These are phyloP conservation scores for Hylaea fasciaria DNA, from an alignment of 2,888 invertebrate species.

Conservation along the genomic window DNA sequence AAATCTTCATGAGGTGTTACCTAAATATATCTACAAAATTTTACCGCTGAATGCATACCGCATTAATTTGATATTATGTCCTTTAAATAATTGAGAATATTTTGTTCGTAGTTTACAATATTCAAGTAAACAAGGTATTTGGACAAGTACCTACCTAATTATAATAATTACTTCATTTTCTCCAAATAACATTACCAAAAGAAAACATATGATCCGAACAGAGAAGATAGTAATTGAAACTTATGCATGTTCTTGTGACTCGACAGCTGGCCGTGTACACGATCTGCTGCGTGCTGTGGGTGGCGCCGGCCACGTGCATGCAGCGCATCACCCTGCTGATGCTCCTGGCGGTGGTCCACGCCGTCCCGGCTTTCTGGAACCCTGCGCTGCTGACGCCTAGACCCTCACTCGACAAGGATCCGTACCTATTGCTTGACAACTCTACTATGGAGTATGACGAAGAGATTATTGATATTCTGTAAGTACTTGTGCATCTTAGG, in stretches of 20 bases:
- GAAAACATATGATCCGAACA: no score
- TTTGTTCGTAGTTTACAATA: no score
- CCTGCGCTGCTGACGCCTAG: constrained; percentile 63
- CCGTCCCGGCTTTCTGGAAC: constrained; percentile 60
- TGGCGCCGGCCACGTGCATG: constrained; percentile 64
- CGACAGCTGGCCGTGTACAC: constrained; percentile 69
- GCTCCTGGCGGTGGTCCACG: constrained; percentile 61
- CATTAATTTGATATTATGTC: no score
- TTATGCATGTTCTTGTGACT: not conserved
- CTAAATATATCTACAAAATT: no score
- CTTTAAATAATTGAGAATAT: no score
- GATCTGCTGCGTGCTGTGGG: constrained; percentile 72
- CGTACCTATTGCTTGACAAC: constrained; percentile 62
- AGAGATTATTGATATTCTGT: constrained; percentile 57
- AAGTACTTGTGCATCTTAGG: constrained; percentile 38
- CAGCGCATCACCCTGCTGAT: constrained; percentile 63
- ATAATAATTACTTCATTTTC: no score
- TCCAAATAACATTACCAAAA: no score
- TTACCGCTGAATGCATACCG: no score
- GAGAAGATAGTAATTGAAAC: no score
- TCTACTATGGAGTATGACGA: constrained; percentile 58
- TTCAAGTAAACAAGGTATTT: no score
- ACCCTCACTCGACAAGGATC: constrained; percentile 64
- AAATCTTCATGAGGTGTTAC: no score
- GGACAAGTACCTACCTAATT: no score